Conservation (phyloP, 2,113 vertebrate genomes). For the Pipra filicauda region DNA sequence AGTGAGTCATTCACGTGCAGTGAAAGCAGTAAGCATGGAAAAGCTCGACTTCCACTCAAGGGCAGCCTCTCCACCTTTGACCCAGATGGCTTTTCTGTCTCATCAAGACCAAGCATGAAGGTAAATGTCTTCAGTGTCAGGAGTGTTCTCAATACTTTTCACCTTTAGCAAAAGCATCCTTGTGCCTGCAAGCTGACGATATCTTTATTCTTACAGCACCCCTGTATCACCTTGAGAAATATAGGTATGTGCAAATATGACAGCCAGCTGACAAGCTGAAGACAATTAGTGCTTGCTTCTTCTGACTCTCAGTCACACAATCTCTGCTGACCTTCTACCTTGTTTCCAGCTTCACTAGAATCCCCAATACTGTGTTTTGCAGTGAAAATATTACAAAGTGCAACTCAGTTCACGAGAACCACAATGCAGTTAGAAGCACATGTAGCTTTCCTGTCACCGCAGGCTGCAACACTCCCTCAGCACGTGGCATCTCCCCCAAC, state of each 20-base stretch:
- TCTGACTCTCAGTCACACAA: background rate
- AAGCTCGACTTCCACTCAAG: background rate
- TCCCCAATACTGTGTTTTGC: background rate
- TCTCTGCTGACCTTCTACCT: background rate
- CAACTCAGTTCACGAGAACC: background rate
- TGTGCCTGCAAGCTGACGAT: background rate
- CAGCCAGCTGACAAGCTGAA: background rate
- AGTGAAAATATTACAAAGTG: background rate
- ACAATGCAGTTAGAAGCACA: background rate
- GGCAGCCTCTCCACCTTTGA: background rate
- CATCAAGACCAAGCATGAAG: background rate
- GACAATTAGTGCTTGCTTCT: background rate
- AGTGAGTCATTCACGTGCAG: too few relatives aligned
- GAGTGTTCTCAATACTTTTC: background rate
- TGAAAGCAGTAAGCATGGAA: background rate
- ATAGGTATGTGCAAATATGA: background rate
- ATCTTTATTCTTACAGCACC: background rate
- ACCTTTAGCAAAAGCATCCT: background rate
- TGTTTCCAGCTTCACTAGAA: background rate
- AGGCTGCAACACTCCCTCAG: background rate
- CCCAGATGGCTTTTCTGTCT: background rate
- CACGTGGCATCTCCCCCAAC: background rate
- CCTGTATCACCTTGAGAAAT: background rate
- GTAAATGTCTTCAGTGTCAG: background rate
- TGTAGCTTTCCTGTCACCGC: fast-evolving